Conservation (phyloP, 2,888 invertebrate genomes). For the Orchesella flavescens region DNA sequence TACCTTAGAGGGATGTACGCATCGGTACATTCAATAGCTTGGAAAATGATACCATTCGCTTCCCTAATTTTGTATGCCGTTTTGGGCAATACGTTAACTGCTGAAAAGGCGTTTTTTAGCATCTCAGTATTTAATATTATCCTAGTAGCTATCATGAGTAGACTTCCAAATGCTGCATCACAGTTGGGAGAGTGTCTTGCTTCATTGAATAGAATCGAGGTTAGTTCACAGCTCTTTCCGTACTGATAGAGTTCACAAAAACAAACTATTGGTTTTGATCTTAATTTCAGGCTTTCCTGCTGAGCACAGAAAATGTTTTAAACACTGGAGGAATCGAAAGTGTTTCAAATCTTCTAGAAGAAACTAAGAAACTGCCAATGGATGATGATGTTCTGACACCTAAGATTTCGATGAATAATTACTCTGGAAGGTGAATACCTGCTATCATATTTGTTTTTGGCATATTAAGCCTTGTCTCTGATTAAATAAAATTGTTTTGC, state of each 20-base stretch:
- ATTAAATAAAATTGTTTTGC: no score
- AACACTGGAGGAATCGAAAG: constrained; percentile 2
- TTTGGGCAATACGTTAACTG: constrained; percentile 60
- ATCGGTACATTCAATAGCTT: constrained; percentile 17
- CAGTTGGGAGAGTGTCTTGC: constrained; percentile 39
- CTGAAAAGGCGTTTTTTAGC: constrained; percentile 48
- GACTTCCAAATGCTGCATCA: constrained; percentile 28
- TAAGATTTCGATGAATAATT: constrained; percentile 29
- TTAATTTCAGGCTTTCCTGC: constrained; percentile 16
- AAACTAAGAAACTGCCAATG: not conserved
- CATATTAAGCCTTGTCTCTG: no score
- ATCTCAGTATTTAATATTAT: constrained; percentile 45
- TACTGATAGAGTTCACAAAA: not conserved
- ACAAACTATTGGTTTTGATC: no score
- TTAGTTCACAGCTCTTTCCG: not conserved
- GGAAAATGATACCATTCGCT: constrained; percentile 67
- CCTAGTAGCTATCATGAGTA: constrained; percentile 27
- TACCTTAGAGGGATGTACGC: constrained; percentile 41
- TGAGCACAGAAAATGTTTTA: constrained; percentile 22
- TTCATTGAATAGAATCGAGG: constrained; percentile 42
- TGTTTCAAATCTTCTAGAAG: not conserved
- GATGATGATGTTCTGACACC: not conserved
- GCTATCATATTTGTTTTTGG: no score
- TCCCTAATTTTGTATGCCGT: constrained; percentile 65
- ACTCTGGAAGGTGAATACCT: constrained; percentile 33